phyloP scores from a whole-genome alignment of 2,113 vertebrate genomes.

The Felis catus region F.catus_Fca126_mat1.0 CM031411.1:2117501-2118000 shows the following conservation, averaged over 20 bases:
- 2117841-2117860: background rate
- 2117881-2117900: accelerated
- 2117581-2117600: background rate
- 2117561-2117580: no score
- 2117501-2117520: background rate
- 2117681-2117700: no score
- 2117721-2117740: background rate
- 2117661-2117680: no score
- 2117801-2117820: background rate
- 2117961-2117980: background rate
- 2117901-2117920: no score
- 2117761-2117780: background rate
- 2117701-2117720: background rate
- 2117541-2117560: background rate
- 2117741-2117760: background rate
- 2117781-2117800: background rate
- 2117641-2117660: background rate
- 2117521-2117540: background rate
- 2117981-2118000: background rate
- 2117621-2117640: background rate
- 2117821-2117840: background rate
- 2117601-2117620: background rate
- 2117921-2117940: no score
- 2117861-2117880: accelerated
- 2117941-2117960: accelerated